Base-by-base conservation (phyloP, 2,113 vertebrate genomes). In the Cygnus atratus region DNA sequence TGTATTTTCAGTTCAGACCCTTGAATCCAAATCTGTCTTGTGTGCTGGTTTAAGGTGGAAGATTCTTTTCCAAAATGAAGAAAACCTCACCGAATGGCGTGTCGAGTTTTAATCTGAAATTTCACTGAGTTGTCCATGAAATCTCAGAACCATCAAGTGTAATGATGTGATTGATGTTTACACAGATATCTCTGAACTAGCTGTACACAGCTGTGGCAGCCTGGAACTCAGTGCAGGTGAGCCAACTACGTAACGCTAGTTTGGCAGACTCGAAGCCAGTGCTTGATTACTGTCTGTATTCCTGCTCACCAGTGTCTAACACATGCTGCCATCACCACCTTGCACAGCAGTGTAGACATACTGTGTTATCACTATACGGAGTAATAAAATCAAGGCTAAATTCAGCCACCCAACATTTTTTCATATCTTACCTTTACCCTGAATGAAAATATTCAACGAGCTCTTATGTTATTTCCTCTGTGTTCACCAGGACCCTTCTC, bases 231-330 rank as follows among this genome's bases (percentile, higher is more conserved):
- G 37, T 15, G 67, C 61, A 28, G 48, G 55, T 17, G 28, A 84
- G 61, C 61, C 61, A 39, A 8, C 29, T 4, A 0, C 0, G 12
- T 28, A 19, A 29, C 0, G 2, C 41, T 31, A 1, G 20, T 54
- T 48, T 33, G 87, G 82, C 57, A 55, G 44, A 8, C 16, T 2
- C 52, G 25, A 35, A 52, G n/a, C 52, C 65, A 71, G 37, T 8
- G 3, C 62, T 6, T 11, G 29, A 0, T 35, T 20, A 1, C 48
- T 46, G 50, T 20, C 62, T 10, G 22, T 37, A 10, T 33, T 55
- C 71, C 76, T 61, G 54, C 7, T 24, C 57, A 18, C 1, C 4
- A 15, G 37, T 37, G 39, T 52, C 68, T 33, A 44, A 25, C 79
- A 57, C n/a, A 5, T 1, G 9, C 43, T 84, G 84, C 80, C 58